Evolutionary conservation across 64 coral and sea anemone genomes (phyloP).

Genomic region (Platygyra sinensis): DNA sequence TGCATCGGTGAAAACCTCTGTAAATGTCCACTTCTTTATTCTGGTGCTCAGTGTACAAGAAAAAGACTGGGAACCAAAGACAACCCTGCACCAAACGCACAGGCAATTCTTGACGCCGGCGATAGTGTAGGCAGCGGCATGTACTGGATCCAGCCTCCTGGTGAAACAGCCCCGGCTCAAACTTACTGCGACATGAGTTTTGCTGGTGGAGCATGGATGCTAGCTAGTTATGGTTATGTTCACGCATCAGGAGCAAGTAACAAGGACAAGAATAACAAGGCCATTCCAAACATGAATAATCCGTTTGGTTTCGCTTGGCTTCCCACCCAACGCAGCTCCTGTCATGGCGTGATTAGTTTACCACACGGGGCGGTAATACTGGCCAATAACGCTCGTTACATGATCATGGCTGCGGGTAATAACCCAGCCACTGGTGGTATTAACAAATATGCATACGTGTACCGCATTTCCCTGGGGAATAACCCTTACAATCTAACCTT

Average conservation of each 20-base stretch:
- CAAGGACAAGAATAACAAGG: constrained; percentile 48
- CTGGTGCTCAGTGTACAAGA: constrained; percentile 23
- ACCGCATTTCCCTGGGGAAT: constrained; percentile 56
- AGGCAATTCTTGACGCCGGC: constrained; percentile 84
- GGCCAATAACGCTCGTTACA: constrained; percentile 62
- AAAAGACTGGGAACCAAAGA: constrained; percentile 60
- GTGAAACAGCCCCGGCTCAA: constrained; percentile 67
- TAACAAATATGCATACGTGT: constrained; percentile 71
- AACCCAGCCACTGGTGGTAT: constrained; percentile 78
- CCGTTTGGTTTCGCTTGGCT: constrained; percentile 83
- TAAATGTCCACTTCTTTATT: constrained; percentile 44
- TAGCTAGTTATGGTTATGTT: constrained; percentile 79
- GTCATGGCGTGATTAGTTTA: constrained; percentile 67
- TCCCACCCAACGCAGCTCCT: constrained; percentile 37
- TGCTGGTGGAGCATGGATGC: constrained; percentile 51
- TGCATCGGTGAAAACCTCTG: constrained; percentile 50
- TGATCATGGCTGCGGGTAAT: constrained; percentile 93
- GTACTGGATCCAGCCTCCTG: constrained; percentile 95
- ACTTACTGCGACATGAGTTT: constrained; percentile 79
- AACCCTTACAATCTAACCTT: constrained; percentile 84
- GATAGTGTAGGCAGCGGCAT: constrained; percentile 75
- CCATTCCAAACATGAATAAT: constrained; percentile 89
- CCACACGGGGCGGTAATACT: constrained; percentile 70
- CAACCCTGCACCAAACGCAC: constrained; percentile 74
- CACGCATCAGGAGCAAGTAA: background rate